phyloP scores from a whole-genome alignment of 2,113 vertebrate genomes.

The Cebus imitator region DNA sequence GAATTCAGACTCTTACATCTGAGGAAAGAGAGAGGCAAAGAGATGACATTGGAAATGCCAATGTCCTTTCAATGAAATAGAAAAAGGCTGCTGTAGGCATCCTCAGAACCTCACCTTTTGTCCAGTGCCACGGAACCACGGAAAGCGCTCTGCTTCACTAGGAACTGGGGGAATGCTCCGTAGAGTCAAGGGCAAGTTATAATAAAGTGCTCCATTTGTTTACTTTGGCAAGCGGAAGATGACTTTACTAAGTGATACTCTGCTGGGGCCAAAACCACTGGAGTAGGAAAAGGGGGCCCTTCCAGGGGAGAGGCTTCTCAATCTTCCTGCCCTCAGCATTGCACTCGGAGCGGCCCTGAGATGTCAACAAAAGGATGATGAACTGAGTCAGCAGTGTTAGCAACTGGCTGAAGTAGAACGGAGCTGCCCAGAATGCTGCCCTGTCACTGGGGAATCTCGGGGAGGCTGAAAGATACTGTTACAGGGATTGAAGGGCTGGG shows the following conservation, averaged over 20 bases:
- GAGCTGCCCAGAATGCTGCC: not conserved
- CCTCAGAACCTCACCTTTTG: not conserved
- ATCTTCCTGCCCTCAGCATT: not conserved
- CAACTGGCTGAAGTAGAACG: not conserved
- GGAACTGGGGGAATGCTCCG: not conserved
- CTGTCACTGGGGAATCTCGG: accelerated
- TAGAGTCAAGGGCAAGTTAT: not conserved
- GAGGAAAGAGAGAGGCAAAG: not conserved
- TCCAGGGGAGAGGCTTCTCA: not conserved
- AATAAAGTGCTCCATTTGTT: not conserved
- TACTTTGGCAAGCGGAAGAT: not conserved
- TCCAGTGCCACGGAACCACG: not conserved
- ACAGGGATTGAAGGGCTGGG: not conserved
- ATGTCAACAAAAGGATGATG: not conserved
- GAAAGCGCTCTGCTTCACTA: not conserved
- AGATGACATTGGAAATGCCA: not conserved
- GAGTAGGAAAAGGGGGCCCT: not conserved
- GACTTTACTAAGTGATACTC: not conserved
- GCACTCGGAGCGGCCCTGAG: not conserved
- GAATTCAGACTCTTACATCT: not conserved
- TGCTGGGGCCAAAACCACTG: not conserved
- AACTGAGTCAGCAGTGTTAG: not conserved
- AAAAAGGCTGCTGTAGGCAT: not conserved
- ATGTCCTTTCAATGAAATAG: not conserved
- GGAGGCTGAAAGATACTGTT: not conserved